Evolutionary conservation across 1,140 invertebrate species (phyloP), one percentile per base, ranked within the genome.

Genomic region (Achroia grisella): DNA sequence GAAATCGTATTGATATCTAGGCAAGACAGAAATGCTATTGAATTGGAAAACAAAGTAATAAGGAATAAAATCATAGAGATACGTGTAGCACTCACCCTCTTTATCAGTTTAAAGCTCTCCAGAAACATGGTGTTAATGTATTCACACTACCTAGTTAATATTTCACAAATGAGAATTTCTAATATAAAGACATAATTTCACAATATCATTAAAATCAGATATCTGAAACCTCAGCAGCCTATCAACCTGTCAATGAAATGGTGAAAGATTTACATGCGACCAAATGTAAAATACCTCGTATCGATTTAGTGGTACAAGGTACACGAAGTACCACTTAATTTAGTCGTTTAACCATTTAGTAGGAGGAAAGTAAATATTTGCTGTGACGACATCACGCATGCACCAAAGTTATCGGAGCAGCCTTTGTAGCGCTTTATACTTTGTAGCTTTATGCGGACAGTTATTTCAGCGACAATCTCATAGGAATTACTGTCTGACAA

Each of bases 331-430:
- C 11, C 35, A 46, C 47, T 61, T 47, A 50, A 47, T 58, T 63
- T 60, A 15, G 50, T 47, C 62, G 65, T 29, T 39, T 70, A 50
- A 57, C 52, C 56, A 63, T 33, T 48, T 61, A 65, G 43, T 60
- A 50, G 54, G 53, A 46, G 59, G 32, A 49, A 68, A 46, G 63
- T 60, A 64, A 65, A 68, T 67, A 68, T 71, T 73, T 64, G 65
- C 44, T 60, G 56, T 63, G 67, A 54, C 62, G 49, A 36, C 44
- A 49, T 37, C n/a, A n/a, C 15, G 40, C 34, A 40, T 28, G 30
- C 15, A 23, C 17, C n/a, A 37, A 27, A 51, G 39, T 33, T 39
- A 11, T n/a, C n/a, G n/a, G n/a, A n/a, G n/a, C n/a, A 41, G 44
- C 35, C 41, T 32, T 10, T 40, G 44, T 11, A 52, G 48, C 52